phyloP scores from a whole-genome alignment of 2,113 vertebrate species.

The Thinocorus orbignyianus region DNA sequence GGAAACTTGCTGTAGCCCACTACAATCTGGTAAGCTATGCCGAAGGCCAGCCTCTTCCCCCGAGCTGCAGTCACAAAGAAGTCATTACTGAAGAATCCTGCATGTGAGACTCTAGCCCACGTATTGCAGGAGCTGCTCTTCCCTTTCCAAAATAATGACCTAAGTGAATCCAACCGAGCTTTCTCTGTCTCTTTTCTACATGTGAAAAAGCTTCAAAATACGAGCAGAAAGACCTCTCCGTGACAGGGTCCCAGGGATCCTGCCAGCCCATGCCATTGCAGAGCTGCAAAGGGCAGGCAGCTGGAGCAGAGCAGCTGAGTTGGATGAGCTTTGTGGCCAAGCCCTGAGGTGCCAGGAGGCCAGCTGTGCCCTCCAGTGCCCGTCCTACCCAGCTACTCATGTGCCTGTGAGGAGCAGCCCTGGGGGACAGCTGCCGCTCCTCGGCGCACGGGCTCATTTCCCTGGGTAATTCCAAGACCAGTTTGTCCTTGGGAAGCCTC shows the following conservation, averaged over 20 bases:
- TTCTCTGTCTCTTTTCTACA: background rate
- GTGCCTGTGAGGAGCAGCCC: background rate
- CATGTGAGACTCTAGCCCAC: background rate
- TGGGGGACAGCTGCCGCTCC: background rate
- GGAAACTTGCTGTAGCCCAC: background rate
- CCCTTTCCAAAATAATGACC: background rate
- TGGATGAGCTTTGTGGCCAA: background rate
- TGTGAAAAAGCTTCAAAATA: background rate
- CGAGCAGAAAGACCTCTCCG: background rate
- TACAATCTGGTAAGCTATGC: background rate
- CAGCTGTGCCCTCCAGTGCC: background rate
- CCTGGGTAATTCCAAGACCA: background rate
- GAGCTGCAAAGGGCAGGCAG: background rate
- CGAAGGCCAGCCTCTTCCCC: background rate
- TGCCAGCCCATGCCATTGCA: fast-evolving
- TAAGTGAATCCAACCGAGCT: fast-evolving
- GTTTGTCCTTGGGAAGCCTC: background rate
- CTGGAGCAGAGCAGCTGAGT: background rate
- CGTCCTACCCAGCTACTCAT: background rate
- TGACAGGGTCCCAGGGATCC: background rate
- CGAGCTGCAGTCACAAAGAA: background rate
- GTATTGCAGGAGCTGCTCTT: background rate
- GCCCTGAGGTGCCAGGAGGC: fast-evolving
- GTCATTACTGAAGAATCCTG: background rate
- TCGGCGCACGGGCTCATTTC: fast-evolving